Percentiles rank a stretch among this genome's conserved stretches.
Evolutionary conservation across 2,113 vertebrate species (phyloP).

Genomic region (Arvicanthis niloticus): DNA sequence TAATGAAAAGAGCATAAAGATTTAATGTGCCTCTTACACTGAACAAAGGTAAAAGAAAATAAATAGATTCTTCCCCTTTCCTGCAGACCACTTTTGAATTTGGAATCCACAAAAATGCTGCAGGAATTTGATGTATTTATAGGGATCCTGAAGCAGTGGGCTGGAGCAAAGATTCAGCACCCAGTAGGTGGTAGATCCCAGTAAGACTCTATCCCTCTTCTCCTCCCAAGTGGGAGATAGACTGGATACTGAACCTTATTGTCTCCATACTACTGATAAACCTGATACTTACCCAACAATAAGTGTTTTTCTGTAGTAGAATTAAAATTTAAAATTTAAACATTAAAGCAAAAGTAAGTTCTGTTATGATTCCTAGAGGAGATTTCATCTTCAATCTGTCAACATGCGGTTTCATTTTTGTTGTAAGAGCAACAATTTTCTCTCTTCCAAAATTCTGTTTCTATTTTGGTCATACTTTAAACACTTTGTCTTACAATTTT

Average conservation of each 20-base stretch:
- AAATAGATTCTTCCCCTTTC: conserved; percentile 11
- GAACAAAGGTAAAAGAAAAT: conserved; percentile 57
- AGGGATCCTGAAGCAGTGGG: background rate
- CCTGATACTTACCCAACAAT: background rate
- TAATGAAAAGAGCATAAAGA: conserved; percentile 53
- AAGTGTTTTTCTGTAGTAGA: background rate
- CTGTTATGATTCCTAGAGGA: background rate
- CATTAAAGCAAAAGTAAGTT: conserved; percentile 13
- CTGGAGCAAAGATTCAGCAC: background rate
- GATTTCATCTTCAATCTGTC: conserved; percentile 26
- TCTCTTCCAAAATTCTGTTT: background rate
- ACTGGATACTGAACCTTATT: background rate
- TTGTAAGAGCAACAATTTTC: background rate
- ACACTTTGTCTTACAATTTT: conserved; percentile 3
- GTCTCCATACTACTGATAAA: background rate
- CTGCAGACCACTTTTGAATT: conserved; percentile 28
- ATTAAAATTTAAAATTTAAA: background rate
- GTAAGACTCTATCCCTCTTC: background rate
- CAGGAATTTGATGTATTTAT: accelerated
- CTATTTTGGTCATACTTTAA: background rate
- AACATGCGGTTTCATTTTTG: background rate
- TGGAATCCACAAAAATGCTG: background rate
- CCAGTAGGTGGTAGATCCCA: background rate
- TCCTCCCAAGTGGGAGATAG: background rate
- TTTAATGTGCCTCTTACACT: conserved; percentile 52